phyloP scores from a whole-genome alignment of 2,888 invertebrate genomes.

The Rhodophaea formosa region DNA sequence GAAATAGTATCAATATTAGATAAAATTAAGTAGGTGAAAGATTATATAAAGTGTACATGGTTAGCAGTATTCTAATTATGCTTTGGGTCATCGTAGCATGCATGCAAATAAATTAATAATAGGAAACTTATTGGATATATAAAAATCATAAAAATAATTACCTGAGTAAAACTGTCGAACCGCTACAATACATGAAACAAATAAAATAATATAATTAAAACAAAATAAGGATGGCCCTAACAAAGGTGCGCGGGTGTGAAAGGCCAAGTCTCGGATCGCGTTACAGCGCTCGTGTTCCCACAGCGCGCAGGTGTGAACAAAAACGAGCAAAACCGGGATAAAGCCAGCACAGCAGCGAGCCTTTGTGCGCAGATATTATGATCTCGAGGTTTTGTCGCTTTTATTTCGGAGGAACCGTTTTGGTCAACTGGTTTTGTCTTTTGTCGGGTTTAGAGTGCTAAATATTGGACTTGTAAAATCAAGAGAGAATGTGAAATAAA shows the following conservation, averaged over 20 bases:
- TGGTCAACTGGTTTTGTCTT: conserved; percentile 23
- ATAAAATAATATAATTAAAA: conserved; percentile 52
- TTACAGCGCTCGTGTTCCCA: conserved; percentile 55
- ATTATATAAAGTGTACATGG: no score
- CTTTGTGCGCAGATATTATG: conserved; percentile 53
- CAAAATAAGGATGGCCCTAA: conserved; percentile 33
- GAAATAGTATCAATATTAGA: no score
- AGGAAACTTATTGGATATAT: neutral
- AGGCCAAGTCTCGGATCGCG: conserved; percentile 46
- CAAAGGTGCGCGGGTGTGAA: conserved; percentile 15
- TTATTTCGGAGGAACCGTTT: conserved; percentile 28
- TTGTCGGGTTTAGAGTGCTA: conserved; percentile 13
- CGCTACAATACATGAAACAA: conserved; percentile 79
- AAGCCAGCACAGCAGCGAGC: conserved; percentile 28
- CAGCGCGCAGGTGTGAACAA: conserved; percentile 67
- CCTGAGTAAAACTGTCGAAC: conserved; percentile 77
- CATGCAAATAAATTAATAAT: neutral
- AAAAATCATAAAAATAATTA: conserved; percentile 40
- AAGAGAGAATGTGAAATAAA: neutral
- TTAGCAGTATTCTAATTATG: no score
- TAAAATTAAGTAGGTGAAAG: no score
- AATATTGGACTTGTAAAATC: neutral
- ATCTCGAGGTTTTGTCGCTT: conserved; percentile 34
- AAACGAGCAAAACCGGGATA: conserved; percentile 57
- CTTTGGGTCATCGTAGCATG: neutral